Percentiles rank a stretch among this genome's conserved stretches.
phyloP scores from a whole-genome alignment of 1,140 invertebrate genomes.

The Ladona fulva region DNA sequence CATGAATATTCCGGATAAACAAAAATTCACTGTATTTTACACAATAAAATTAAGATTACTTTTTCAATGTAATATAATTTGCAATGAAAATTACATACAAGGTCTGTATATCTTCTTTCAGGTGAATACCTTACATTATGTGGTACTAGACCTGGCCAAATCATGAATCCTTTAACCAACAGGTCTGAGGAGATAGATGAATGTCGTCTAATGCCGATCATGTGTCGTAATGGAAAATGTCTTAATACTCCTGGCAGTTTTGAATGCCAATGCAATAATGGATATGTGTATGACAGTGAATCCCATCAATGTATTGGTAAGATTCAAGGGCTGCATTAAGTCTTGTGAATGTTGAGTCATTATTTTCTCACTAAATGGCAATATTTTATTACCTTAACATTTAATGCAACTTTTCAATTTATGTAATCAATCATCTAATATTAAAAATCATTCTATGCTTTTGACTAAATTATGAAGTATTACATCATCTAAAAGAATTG shows the following conservation, averaged over 20 bases:
- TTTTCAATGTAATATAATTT: not conserved
- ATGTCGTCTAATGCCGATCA: slow-evolving; percentile 69
- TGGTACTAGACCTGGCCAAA: slow-evolving; percentile 35
- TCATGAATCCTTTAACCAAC: slow-evolving; percentile 65
- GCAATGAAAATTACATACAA: not conserved
- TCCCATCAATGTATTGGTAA: slow-evolving; percentile 59
- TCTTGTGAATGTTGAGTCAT: not conserved
- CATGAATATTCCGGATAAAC: too few species aligned
- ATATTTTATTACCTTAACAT: too few species aligned
- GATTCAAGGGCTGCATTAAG: not conserved
- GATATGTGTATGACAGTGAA: slow-evolving; percentile 64
- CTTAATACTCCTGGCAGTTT: slow-evolving; percentile 72
- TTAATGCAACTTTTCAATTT: too few species aligned
- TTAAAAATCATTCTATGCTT: not conserved
- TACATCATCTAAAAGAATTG: too few species aligned
- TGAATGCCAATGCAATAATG: slow-evolving; percentile 55
- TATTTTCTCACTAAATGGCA: too few species aligned
- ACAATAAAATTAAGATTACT: not conserved
- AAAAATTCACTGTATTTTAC: too few species aligned
- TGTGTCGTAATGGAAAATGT: slow-evolving; percentile 75
- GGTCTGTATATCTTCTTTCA: slow-evolving; percentile 29
- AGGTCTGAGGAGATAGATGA: slow-evolving; percentile 67
- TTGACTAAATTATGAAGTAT: too few species aligned
- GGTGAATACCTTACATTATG: slow-evolving; percentile 51
- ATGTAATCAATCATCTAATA: too few species aligned